These are phyloP conservation scores for Onychomys torridus DNA, from an alignment of 2,797 vertebrate genomes.

Conservation along the genomic window DNA sequence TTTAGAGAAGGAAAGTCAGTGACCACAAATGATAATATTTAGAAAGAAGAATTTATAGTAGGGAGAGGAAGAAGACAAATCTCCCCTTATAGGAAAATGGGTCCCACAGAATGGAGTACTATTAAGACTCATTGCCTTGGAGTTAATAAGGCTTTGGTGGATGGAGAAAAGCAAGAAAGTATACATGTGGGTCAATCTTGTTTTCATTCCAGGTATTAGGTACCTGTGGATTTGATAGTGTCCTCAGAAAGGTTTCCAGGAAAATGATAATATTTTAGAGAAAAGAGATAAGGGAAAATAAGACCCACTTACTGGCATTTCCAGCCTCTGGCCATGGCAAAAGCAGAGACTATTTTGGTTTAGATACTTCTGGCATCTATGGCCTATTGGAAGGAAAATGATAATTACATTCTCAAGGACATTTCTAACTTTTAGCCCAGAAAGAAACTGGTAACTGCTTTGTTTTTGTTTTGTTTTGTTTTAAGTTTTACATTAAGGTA, in stretches of 20 bases:
- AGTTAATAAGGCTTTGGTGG: background rate
- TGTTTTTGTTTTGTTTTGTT: background rate
- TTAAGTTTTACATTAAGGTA: background rate
- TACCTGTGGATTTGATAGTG: background rate
- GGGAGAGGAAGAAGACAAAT: background rate
- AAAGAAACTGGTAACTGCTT: background rate
- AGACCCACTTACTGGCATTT: background rate
- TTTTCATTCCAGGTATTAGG: background rate
- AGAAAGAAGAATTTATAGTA: background rate
- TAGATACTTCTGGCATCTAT: background rate
- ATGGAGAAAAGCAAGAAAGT: background rate
- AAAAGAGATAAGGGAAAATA: background rate
- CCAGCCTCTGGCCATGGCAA: too few species aligned
- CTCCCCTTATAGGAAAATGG: background rate
- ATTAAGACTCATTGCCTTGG: background rate
- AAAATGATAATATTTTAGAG: background rate
- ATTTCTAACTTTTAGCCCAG: background rate
- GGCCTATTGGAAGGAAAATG: background rate
- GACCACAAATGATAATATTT: background rate
- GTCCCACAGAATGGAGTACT: background rate
- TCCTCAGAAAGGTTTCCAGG: background rate
- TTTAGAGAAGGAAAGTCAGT: background rate
- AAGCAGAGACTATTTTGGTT: background rate
- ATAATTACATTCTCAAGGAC: background rate
- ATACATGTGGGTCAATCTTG: background rate